Evolutionary conservation across 2,888 invertebrate species (phyloP).

Genomic region (Volucella zonaria): DNA sequence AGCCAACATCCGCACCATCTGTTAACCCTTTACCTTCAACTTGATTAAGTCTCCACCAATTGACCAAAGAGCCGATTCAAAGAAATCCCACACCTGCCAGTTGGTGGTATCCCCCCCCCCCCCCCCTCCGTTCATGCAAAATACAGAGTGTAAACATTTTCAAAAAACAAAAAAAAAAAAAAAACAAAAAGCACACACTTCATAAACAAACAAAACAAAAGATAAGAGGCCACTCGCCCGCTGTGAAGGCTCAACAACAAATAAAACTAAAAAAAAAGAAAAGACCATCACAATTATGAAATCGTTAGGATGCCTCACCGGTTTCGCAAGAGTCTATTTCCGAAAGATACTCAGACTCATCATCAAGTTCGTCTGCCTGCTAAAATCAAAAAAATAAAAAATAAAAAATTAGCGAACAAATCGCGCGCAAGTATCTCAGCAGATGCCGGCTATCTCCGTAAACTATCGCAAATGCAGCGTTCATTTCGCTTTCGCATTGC

Average conservation of each 20-base stretch:
- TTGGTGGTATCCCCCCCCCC: too few relatives aligned
- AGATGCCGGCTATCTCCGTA: neutral
- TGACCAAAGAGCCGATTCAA: too few relatives aligned
- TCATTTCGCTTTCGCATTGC: neutral
- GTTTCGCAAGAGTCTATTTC: slow-evolving; percentile 57
- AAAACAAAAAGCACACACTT: slow-evolving; percentile 19
- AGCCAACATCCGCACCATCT: too few relatives aligned
- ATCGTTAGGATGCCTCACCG: slow-evolving; percentile 45
- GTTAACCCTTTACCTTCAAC: too few relatives aligned
- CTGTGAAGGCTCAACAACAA: slow-evolving; percentile 28
- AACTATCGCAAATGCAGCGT: slow-evolving; percentile 27
- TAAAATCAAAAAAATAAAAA: too few relatives aligned
- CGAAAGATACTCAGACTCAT: slow-evolving; percentile 2
- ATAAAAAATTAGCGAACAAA: too few relatives aligned
- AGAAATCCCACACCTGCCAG: too few relatives aligned
- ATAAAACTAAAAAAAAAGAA: neutral
- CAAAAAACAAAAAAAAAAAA: slow-evolving; percentile 24
- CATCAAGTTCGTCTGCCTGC: slow-evolving; percentile 1
- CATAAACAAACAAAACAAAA: slow-evolving; percentile 40
- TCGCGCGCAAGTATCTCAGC: too few relatives aligned
- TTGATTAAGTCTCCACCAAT: too few relatives aligned
- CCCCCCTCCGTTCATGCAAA: neutral
- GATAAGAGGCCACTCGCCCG: slow-evolving; percentile 28
- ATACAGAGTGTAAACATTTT: slow-evolving; percentile 27
- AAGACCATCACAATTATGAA: slow-evolving; percentile 35